A percentile compares a stretch with the other conserved stretches of the same genome.
These are phyloP conservation scores for Grammomys dolichurus DNA, from an alignment of 2,113 vertebrate genomes.

Conservation along the genomic window DNA sequence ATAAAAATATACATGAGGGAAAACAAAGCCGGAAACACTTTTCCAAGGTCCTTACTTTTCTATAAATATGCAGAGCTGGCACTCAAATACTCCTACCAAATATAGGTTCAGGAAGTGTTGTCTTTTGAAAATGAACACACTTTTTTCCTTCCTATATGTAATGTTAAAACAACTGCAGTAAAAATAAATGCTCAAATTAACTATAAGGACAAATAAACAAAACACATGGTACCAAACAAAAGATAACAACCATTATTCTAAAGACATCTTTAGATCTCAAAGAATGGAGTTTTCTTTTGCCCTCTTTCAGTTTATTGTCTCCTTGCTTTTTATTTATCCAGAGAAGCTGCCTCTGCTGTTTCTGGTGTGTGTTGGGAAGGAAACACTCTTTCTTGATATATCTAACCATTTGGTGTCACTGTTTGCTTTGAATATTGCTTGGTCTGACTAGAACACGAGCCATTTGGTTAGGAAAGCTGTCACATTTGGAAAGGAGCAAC, in stretches of 20 bases:
- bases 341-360: not conserved
- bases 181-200: not conserved
- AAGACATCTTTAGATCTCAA: not conserved
- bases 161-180: slow-evolving; percentile 10
- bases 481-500: slow-evolving; percentile 68
- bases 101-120: slow-evolving; percentile 11
- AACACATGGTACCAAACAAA: not conserved
- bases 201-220: not conserved
- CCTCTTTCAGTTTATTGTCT: not conserved
- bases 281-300: not conserved
- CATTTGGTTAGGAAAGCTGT: slow-evolving; percentile 78
- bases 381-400: not conserved
- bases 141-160: not conserved
- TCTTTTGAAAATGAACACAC: slow-evolving; percentile 31
- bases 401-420: slow-evolving; percentile 79
- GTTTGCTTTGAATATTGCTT: slow-evolving; percentile 55
- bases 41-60: slow-evolving; percentile 2
- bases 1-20: not conserved
- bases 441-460: slow-evolving; percentile 40
- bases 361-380: not conserved
- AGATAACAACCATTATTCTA: not conserved
- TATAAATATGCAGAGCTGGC: not conserved
- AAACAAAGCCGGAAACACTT: not conserved
- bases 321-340: not conserved
- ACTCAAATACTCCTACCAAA: slow-evolving; percentile 21